phyloP scores from a whole-genome alignment of 2,888 invertebrate genomes.

The Trissonchulus sp. region DNA sequence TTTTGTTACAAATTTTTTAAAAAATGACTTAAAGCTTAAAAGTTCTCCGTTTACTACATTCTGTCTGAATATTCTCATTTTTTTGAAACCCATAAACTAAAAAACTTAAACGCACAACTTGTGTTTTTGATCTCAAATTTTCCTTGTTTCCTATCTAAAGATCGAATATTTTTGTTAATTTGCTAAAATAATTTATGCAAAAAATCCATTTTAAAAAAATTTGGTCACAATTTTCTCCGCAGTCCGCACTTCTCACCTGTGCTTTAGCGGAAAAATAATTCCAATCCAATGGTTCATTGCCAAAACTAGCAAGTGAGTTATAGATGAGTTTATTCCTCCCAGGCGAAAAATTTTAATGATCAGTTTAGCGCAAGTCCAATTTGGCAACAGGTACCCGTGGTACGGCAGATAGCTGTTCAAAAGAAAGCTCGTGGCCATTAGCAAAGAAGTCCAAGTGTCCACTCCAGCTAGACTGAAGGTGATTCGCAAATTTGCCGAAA shows the following conservation, averaged over 20 bases:
- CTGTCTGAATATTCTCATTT: too few species aligned
- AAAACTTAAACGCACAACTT: too few species aligned
- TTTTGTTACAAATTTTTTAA: too few species aligned
- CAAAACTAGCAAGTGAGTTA: slow-evolving; percentile 62
- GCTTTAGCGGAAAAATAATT: slow-evolving; percentile 62
- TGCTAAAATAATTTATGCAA: too few species aligned
- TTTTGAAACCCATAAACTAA: too few species aligned
- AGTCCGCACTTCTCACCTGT: slow-evolving; percentile 54
- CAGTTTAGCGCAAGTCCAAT: slow-evolving; percentile 37
- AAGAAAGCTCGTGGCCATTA: slow-evolving; percentile 3
- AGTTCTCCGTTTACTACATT: too few species aligned
- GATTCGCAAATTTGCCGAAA: slow-evolving; percentile 45
- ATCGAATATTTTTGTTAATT: too few species aligned
- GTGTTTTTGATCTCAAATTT: too few species aligned
- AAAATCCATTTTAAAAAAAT: too few species aligned
- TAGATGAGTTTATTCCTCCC: slow-evolving; percentile 62
- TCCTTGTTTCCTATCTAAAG: too few species aligned
- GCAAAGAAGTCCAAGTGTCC: slow-evolving; percentile 36
- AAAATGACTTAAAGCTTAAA: too few species aligned
- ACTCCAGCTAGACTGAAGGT: slow-evolving; percentile 45
- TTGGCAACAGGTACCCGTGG: background rate
- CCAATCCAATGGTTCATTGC: slow-evolving; percentile 66
- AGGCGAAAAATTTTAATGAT: slow-evolving; percentile 56
- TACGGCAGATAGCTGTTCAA: slow-evolving; percentile 19
- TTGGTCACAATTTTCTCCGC: too few species aligned